Base-by-base conservation (phyloP, 2,888 invertebrate genomes). In the Synergus gifuensis region DNA sequence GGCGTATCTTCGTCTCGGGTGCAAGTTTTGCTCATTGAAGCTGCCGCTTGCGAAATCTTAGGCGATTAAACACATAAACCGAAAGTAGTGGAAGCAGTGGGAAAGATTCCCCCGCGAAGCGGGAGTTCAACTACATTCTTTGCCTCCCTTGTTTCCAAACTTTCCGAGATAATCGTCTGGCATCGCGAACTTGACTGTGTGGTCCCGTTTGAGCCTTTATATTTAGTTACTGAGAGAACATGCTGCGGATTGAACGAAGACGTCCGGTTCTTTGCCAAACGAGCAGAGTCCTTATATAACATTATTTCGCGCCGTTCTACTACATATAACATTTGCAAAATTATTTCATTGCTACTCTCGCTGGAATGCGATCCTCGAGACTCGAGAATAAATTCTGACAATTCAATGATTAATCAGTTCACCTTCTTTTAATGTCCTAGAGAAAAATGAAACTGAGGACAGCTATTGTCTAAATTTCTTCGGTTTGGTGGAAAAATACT, bases 331-430 rank as follows among this genome's bases (percentile, higher is more conserved):
- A 86, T 86, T 85, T 83, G 84, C 87, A 88, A 54, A 54, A 88
- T 89, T 89, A 89, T 89, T 88, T 87, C 86, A 88, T 89, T 88
- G 88, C 66, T 86, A 85, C 84, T 83, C 81, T 85, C 87, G 85
- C 88, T 87, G 85, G 82, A 83, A 82, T 83, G 83, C 84, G 87
- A 85, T 85, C 88, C 86, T 87, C 86, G 84, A 81, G 80, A 78
- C 85, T 86, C 78, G 36, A 36, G 36, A 36, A 36, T 36, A 36
- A 36, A 36, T 36, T 36, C 5, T 36, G 36, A 5, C 5, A 7
- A 36, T 36, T 36, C 5, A 36, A 36, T 36, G 36, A 36, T 36
- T 36, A 36, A 36, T 36, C 5, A 7, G 36, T 36, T 36, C 36
- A 36, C 36, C 5, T 36, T 36, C 36, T 36, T 5, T 36, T 7